Evolutionary conservation across 2,888 invertebrate species (phyloP).

Genomic region (Mesorhabditis belari): DNA sequence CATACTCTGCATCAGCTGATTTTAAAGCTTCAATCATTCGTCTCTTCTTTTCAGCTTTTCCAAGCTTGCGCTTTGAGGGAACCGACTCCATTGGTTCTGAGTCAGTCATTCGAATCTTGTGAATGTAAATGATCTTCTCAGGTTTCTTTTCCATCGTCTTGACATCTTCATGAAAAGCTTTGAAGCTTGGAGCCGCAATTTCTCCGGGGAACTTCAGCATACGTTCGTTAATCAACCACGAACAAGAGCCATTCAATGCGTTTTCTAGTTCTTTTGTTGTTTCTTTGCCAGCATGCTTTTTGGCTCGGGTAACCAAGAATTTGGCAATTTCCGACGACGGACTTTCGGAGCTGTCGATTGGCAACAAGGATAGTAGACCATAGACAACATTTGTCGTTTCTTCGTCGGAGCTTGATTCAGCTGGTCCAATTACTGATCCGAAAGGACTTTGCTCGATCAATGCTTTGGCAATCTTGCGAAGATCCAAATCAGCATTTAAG

Average conservation of each 20-base stretch:
- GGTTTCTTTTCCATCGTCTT: conserved; percentile 10
- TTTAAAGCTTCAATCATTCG: conserved; percentile 29
- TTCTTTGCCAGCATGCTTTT: conserved; percentile 23
- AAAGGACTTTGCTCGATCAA: conserved; percentile 34
- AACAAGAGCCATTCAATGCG: conserved; percentile 8
- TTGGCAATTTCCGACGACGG: conserved; percentile 15
- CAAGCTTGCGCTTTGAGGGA: conserved; percentile 32
- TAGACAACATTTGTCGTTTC: conserved; percentile 23
- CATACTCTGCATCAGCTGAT: conserved; percentile 30
- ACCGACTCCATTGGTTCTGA: not conserved
- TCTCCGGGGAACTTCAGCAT: conserved; percentile 42
- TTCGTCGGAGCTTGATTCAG: conserved; percentile 29
- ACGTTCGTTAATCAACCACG: conserved; percentile 44
- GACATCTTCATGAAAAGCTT: conserved; percentile 17
- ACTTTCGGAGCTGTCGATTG: not conserved
- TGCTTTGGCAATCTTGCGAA: conserved; percentile 28
- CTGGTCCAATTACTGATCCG: conserved; percentile 21
- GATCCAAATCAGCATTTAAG: conserved; percentile 38
- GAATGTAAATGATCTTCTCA: conserved; percentile 25
- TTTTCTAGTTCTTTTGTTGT: conserved; percentile 17
- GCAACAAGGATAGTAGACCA: conserved; percentile 4
- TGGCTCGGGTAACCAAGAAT: conserved; percentile 28
- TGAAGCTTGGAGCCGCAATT: conserved; percentile 36
- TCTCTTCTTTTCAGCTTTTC: conserved; percentile 38
- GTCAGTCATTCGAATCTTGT: conserved; percentile 26